A percentile compares a stretch with the other conserved stretches of the same genome.
These are phyloP conservation scores for Habropoda laboriosa DNA, from an alignment of 1,140 invertebrate genomes.

Conservation along the genomic window DNA sequence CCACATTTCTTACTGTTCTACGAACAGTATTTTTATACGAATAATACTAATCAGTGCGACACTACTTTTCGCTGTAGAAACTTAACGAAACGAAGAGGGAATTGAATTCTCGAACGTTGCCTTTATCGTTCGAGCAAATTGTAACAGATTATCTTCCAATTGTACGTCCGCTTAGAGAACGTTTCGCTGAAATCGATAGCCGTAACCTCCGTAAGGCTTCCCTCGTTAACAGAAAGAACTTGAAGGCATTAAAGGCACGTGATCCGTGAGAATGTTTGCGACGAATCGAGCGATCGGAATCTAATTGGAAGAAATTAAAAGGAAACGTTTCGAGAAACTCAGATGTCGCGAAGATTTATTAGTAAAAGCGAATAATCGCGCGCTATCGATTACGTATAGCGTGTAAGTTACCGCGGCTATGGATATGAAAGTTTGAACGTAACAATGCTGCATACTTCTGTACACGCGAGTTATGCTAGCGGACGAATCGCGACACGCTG, in stretches of 20 bases:
- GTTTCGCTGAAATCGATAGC: not conserved
- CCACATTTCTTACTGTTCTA: too few species aligned
- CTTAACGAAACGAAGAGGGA: too few species aligned
- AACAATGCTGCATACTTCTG: not conserved
- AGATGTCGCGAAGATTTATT: not conserved
- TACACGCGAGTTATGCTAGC: not conserved
- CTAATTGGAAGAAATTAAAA: not conserved
- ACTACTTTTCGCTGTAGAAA: too few species aligned
- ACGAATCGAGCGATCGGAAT: not conserved
- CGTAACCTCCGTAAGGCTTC: not conserved
- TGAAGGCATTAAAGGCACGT: not conserved
- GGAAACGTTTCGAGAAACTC: not conserved
- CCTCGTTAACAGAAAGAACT: not conserved
- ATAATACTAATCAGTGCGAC: too few species aligned
- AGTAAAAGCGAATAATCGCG: not conserved
- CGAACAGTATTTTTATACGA: too few species aligned
- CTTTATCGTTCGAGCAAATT: too few species aligned
- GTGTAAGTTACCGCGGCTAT: not conserved
- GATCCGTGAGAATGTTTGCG: not conserved
- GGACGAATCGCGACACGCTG: not conserved
- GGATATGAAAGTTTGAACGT: conserved; percentile 20
- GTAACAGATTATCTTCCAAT: too few species aligned
- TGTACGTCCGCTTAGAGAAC: not conserved
- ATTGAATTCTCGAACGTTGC: too few species aligned
- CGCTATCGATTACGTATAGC: not conserved